Conservation (phyloP, 2,797 vertebrate genomes). For the Liasis olivaceus region DNA sequence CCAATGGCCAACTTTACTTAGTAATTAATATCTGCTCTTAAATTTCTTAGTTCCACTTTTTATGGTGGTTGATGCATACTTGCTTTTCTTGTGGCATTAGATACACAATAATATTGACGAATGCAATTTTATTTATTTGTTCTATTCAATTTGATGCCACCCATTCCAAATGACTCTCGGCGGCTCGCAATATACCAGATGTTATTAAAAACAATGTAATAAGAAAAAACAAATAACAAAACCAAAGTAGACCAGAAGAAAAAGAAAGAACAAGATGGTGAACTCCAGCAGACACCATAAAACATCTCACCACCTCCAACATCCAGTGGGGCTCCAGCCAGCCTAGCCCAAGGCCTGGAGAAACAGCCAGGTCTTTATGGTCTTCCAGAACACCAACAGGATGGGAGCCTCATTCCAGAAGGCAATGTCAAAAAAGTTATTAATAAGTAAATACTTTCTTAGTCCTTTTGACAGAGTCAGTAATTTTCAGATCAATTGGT, state of each 20-base stretch:
- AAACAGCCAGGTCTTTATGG: not conserved
- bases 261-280: not conserved
- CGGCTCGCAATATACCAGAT: not conserved
- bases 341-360: not conserved
- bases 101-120: not conserved
- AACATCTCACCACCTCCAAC: not conserved
- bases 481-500: not conserved
- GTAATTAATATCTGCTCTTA: not conserved
- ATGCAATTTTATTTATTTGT: not conserved
- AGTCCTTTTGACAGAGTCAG: not conserved
- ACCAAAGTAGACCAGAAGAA: not conserved
- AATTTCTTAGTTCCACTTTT: not conserved
- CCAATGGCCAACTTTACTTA: conserved; percentile 49
- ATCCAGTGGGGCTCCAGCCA: not conserved
- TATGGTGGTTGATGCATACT: not conserved
- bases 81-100: not conserved
- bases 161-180: not conserved
- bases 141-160: not conserved
- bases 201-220: not conserved
- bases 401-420: not conserved
- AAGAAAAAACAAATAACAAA: not conserved
- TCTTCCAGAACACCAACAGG: not conserved
- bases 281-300: not conserved
- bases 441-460: not conserved
- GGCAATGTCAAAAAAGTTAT: not conserved